Conservation (phyloP, 2,888 invertebrate genomes). For the Scelioninae gen. 1 region DNA sequence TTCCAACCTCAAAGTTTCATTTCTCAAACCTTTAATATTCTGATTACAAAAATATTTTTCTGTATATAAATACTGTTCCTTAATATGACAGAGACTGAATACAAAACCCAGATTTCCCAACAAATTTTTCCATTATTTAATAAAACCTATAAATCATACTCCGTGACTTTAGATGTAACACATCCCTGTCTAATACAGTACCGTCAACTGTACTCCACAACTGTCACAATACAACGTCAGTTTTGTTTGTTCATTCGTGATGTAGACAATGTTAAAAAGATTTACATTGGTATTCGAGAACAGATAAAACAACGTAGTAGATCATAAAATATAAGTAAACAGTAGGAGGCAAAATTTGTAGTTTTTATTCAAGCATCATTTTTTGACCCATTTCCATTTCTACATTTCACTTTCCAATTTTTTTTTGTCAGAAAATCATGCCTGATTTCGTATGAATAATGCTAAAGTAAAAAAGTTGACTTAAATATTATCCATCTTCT, state of each 20-base stretch:
- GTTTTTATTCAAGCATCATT: slow-evolving; percentile 3
- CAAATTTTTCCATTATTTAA: too few relatives aligned
- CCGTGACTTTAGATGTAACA: too few relatives aligned
- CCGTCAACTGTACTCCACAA: slow-evolving; percentile 30
- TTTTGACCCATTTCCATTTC: not conserved
- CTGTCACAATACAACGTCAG: slow-evolving; percentile 58
- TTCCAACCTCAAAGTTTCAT: too few relatives aligned
- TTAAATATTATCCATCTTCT: slow-evolving; percentile 50
- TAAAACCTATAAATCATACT: too few relatives aligned
- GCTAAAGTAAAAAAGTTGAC: slow-evolving; percentile 34
- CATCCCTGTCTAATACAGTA: too few relatives aligned
- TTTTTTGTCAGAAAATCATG: too few relatives aligned
- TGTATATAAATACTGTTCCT: too few relatives aligned
- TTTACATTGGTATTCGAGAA: slow-evolving; percentile 38
- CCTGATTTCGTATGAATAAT: slow-evolving; percentile 12
- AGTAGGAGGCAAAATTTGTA: slow-evolving; percentile 32
- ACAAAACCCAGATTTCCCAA: too few relatives aligned
- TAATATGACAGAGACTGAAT: too few relatives aligned
- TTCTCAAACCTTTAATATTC: too few relatives aligned
- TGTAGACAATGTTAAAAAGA: slow-evolving; percentile 47
- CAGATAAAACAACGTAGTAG: slow-evolving; percentile 48
- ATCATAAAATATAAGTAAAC: slow-evolving; percentile 40
- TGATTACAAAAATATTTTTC: too few relatives aligned
- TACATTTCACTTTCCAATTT: too few relatives aligned
- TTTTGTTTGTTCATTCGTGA: slow-evolving; percentile 35